Evolutionary conservation across 2,888 invertebrate genomes (phyloP), one percentile per base, ranked within the genome.

Genomic region (Stictocephala bisonia): DNA sequence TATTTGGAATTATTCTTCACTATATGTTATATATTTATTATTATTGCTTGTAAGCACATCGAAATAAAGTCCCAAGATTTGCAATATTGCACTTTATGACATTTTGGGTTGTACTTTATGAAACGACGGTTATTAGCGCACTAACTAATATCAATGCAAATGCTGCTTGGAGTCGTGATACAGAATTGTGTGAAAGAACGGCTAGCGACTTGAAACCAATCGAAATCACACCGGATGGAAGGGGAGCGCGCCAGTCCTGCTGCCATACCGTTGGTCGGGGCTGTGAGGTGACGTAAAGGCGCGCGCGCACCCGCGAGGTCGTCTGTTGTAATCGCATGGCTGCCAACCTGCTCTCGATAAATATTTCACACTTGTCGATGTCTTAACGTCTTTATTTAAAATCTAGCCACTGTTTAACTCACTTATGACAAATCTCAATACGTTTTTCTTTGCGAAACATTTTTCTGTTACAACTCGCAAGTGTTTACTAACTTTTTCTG

Each of bases 251-350:
- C 35, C n/a, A n/a, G n/a, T n/a, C n/a, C n/a, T n/a, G n/a, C n/a
- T n/a, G n/a, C n/a, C n/a, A n/a, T n/a, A n/a, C n/a, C n/a, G n/a
- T n/a, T n/a, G n/a, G n/a, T n/a, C n/a, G n/a, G n/a, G n/a, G n/a
- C n/a, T n/a, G n/a, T 40, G n/a, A 3, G 2, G 40, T 40, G 60
- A 60, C 60, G 40, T 41, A 31, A 41, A 44, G 44, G 15, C 44
- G 64, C 64, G 64, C 64, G 64, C 64, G 64, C 64, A 11, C 15
- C 60, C 20, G 60, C 60, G 31, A 35, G 60, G 35, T 22, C 60
- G 60, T 4, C 64, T 64, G 64, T 64, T 64, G 64, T 44, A 64
- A 64, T 26, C 40, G 44, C 64, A 64, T 40, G 6, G 64, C 20
- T 44, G 44, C 64, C 64, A 64, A 64, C 44, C 44, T 60, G 22